Conservation (phyloP, 2,888 invertebrate species). For the Strigamia maritima region DNA sequence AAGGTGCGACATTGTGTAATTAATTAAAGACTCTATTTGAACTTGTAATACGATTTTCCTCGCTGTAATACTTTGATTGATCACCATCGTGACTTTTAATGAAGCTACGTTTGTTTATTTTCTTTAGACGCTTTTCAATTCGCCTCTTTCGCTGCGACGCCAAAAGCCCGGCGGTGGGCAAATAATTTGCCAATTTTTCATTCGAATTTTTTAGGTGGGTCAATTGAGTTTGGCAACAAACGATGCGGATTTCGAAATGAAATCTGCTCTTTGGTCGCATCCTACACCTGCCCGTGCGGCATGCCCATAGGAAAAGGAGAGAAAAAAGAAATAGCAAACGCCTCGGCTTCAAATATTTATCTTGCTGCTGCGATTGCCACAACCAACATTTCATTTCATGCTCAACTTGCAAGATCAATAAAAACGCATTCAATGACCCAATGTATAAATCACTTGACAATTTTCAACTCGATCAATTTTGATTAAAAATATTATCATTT, state of each 20-base stretch:
- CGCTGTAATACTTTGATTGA: no score
- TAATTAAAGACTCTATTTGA: not conserved
- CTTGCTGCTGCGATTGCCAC: slow-evolving; percentile 15
- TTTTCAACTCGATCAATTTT: not conserved
- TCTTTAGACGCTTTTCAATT: no score
- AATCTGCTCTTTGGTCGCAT: no score
- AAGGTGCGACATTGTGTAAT: not conserved
- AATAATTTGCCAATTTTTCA: not conserved
- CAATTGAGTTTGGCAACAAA: no score
- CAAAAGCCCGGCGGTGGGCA: not conserved
- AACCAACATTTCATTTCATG: slow-evolving; percentile 7
- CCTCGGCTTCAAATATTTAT: slow-evolving; percentile 13
- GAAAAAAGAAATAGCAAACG: not conserved
- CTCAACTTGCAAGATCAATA: slow-evolving; percentile 18
- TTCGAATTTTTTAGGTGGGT: no score
- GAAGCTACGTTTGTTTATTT: not conserved
- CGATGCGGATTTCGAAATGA: no score
- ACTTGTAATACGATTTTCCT: not conserved
- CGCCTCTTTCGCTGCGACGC: no score
- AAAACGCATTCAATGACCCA: not conserved
- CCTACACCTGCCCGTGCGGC: not conserved
- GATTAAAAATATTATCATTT: not conserved
- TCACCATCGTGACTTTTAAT: not conserved
- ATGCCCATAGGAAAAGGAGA: not conserved
- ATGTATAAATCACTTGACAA: not conserved